Evolutionary conservation across 1,140 invertebrate genomes (phyloP).

Genomic region (Dryas iulia): DNA sequence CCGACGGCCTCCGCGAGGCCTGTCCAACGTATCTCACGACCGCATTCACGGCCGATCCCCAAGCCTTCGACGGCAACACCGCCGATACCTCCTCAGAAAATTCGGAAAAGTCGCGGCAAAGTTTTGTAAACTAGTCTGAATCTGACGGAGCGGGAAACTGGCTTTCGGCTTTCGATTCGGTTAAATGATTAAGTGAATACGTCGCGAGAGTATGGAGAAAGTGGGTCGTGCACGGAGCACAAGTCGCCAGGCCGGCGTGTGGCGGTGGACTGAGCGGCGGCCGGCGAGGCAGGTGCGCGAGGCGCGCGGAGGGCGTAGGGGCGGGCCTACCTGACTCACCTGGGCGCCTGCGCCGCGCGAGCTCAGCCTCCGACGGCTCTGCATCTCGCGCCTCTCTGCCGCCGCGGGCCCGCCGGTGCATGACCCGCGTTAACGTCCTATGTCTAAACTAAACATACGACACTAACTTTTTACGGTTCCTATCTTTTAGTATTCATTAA

Average conservation of each 20-base stretch:
- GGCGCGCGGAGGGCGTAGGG: conserved; percentile 67
- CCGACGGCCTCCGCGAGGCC: conserved; percentile 76
- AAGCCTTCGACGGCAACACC: conserved; percentile 59
- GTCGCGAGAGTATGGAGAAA: conserved; percentile 72
- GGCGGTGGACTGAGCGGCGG: conserved; percentile 73
- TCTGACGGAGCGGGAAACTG: conserved; percentile 73
- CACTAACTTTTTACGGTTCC: conserved; percentile 24
- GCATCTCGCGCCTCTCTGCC: conserved; percentile 34
- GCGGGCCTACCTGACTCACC: conserved; percentile 75
- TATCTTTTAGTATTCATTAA: conserved; percentile 8
- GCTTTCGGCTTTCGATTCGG: too few relatives aligned
- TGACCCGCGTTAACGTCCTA: conserved; percentile 8
- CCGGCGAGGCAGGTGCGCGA: conserved; percentile 68
- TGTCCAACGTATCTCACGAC: conserved; percentile 68
- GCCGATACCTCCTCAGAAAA: conserved; percentile 46
- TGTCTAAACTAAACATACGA: not conserved
- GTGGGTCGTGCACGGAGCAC: conserved; percentile 75
- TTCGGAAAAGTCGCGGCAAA: conserved; percentile 49
- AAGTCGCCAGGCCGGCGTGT: conserved; percentile 77
- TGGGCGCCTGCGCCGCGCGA: conserved; percentile 74
- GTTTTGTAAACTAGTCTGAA: too few relatives aligned
- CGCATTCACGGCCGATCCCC: conserved; percentile 73
- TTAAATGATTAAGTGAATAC: conserved; percentile 69
- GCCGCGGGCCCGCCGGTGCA: conserved; percentile 33
- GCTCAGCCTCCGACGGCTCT: conserved; percentile 65